Evolutionary conservation across 2,888 invertebrate species (phyloP), one percentile per base, ranked within the genome.

Genomic region (Folsomia manolachei): DNA sequence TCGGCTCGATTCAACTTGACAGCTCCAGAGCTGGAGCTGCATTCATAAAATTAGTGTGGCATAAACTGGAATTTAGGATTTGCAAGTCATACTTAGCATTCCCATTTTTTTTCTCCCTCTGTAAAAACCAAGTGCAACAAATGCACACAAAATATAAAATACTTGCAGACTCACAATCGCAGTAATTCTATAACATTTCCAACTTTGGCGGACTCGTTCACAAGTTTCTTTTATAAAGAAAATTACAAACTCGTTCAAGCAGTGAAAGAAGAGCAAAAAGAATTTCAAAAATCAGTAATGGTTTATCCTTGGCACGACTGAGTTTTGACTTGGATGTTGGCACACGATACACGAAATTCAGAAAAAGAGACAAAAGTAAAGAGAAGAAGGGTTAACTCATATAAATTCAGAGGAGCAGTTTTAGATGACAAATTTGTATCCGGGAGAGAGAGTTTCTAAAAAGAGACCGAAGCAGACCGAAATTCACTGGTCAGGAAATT

Each of bases 371-470:
- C 69, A 70, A 74, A n/a, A 71, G 70, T 71, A 61, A 71, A 69
- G 61, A 71, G 66, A 52, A 66, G 66, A 67, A 56, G 70, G 70
- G 74, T 64, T 63, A 66, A 72, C 63, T 74, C 75, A 74, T 75
- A 76, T 77, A 78, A 79, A 78, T 79, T 76, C 77, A 75, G 73
- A 67, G 71, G 71, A 73, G 72, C 69, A 73, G 68, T 66, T 73
- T 75, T 75, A 77, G 78, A 78, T 78, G 79, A 79, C 79, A 78
- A 78, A 77, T 79, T 78, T 76, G 73, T 78, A 72, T 75, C 78
- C 76, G 74, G 76, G 71, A 76, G 71, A 75, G 68, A n/a, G n/a
- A n/a, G 74, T 66, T 56, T 11, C 26, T 51, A 24, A 74, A 75
- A 72, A 75, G 79, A 74, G 74, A 77, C 79, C 79, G 79, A 76